Evolutionary conservation across 2,797 vertebrate genomes (phyloP), one percentile per base, ranked within the genome.

Genomic region (Lepidocolaptes lacrymiger): DNA sequence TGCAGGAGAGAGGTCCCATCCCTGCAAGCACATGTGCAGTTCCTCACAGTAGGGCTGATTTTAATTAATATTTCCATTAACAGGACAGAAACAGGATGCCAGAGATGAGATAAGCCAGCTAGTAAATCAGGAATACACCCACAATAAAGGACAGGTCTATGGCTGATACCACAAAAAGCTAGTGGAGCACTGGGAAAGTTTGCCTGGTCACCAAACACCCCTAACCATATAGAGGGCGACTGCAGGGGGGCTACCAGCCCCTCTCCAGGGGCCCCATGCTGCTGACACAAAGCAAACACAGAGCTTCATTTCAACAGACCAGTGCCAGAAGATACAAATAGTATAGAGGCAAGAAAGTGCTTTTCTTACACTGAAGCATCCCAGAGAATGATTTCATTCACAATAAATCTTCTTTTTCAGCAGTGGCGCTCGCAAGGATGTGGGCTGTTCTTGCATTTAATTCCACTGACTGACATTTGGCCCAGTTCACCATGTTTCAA

Each of bases 41-140:
- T 91, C 23, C 56, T 89, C 62, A 49, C 10, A 28, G 55, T 63
- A 23, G 23, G 44, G 32, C 17, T 68, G 49, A 66, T 72, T 66
- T 91, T 92, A 69, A 75, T 77, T 56, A 73, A 15, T 76, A 48
- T 79, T 91, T 91, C 79, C 20, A 79, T 63, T 67, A 36, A 43
- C 69, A 30, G n/a, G 43, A 76, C 43, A 79, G 46, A 82, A 95
- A 27, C 2, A 6, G 28, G 39, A 82, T 85, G 72, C 15, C 55
- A 89, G 37, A 4, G 21, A 36, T 39, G 22, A 66, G 52, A 72
- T 30, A 39, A 77, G 32, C 6, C 64, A 77, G 64, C 28, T 2
- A 66, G 46, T 28, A 51, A 82, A 24, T 32, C 19, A 37, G 5
- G 41, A 74, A 56, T 26, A 55, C 14, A 19, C 5, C 30, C 1